Conservation (phyloP, 2,888 invertebrate species). For the Amiota communis region DNA sequence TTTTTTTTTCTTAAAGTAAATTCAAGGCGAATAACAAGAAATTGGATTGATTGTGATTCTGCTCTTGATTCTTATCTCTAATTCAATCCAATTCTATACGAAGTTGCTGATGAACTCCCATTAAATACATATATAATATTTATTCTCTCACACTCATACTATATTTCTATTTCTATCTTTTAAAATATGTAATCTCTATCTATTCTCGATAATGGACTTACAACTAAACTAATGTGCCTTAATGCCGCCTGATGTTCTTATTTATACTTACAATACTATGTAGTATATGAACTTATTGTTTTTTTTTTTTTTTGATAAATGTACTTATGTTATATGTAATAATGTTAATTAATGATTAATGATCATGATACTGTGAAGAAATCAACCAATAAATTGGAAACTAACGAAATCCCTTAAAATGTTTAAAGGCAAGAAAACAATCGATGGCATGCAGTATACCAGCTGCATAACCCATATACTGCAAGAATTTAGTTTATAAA, state of each 20-base stretch:
- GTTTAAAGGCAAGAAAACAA: conserved; percentile 83
- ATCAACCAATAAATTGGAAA: not conserved
- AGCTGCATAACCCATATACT: conserved; percentile 86
- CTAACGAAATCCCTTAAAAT: conserved; percentile 78
- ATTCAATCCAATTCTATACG: too few relatives aligned
- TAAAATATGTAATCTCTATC: too few relatives aligned
- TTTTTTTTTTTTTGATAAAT: not conserved
- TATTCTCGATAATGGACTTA: too few relatives aligned
- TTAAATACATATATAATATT: too few relatives aligned
- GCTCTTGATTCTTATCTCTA: too few relatives aligned
- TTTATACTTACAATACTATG: too few relatives aligned
- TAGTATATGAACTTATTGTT: too few relatives aligned
- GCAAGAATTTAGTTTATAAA: conserved; percentile 69
- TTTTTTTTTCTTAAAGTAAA: conserved; percentile 57
- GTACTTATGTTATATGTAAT: not conserved
- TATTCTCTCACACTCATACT: not conserved
- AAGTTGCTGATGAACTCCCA: not conserved
- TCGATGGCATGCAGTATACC: conserved; percentile 86
- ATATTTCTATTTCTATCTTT: not conserved
- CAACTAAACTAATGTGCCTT: not conserved
- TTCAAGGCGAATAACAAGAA: conserved; percentile 64
- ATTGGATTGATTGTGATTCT: conserved; percentile 45
- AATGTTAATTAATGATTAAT: not conserved
- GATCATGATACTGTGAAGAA: not conserved
- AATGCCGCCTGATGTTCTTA: not conserved